Percentiles rank a stretch among this genome's conserved stretches.
phyloP scores from a whole-genome alignment of 2,797 vertebrate species.

The Xyrichtys novacula region DNA sequence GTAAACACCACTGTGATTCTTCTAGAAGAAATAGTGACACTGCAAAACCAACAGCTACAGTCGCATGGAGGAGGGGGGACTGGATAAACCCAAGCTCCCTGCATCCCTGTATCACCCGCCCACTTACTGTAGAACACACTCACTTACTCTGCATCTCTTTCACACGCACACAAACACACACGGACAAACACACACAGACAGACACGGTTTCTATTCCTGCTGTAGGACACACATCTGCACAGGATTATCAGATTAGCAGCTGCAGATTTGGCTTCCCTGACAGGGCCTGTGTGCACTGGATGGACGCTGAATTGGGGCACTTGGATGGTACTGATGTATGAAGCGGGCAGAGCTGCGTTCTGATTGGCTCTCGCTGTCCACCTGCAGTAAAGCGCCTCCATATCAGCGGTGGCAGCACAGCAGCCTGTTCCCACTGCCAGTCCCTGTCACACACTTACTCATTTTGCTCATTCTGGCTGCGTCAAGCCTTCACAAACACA shows the following conservation, averaged over 20 bases:
- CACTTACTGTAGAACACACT: constrained; percentile 53
- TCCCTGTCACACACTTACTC: constrained; percentile 22
- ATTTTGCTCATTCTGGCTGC: constrained; percentile 32
- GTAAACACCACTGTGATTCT: constrained; percentile 21
- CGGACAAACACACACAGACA: background rate
- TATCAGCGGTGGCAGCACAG: constrained; percentile 1
- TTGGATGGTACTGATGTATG: constrained; percentile 43
- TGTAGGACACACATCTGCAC: constrained; percentile 78
- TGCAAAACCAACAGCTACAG: constrained; percentile 27
- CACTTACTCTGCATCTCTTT: constrained; percentile 22
- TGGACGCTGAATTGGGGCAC: constrained; percentile 54
- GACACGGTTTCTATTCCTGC: constrained; percentile 32
- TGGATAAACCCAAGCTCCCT: constrained; percentile 36
- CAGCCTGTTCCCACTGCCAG: constrained; percentile 5
- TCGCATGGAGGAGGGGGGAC: constrained; percentile 10
- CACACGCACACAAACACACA: background rate
- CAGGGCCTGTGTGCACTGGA: constrained; percentile 44
- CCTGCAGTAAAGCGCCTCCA: constrained; percentile 19
- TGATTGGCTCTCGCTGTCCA: constrained; percentile 29
- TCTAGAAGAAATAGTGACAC: constrained; percentile 32
- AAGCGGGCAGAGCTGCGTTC: constrained; percentile 22
- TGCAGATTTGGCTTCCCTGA: constrained; percentile 71
- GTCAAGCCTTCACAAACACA: constrained; percentile 30
- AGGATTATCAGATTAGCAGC: constrained; percentile 86
- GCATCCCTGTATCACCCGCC: constrained; percentile 33